Base-by-base conservation (phyloP, 1,140 invertebrate species). In the Araneus ventricosus region DNA sequence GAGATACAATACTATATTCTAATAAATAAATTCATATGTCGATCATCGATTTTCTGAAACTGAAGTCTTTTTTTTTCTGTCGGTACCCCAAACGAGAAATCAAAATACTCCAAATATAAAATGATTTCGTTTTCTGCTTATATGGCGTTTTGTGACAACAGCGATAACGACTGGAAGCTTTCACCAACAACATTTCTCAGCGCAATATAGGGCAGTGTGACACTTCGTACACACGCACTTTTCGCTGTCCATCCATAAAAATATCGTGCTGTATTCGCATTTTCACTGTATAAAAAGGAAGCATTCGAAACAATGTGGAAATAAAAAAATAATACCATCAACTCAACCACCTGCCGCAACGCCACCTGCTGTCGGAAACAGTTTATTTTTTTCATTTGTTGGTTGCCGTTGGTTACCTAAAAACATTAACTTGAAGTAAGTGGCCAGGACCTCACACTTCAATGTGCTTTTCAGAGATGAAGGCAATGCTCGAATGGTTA, bases 331-430 rank as follows among this genome's bases (percentile, higher is more conserved):
- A 88, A 88, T 27, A 88, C 2, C 57, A 88, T 63, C 59, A 24
- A 22, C 30, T 70, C 34, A 75, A 75, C 45, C 86, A 88, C 34
- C 86, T 88, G 86, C 61, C 86, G 41, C 24, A 90, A 79, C 89
- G 89, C 89, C 89, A 80, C 79, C 89, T 90, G 89, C 22, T 34
- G 30, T 84, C 57, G n/a, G 30, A 90, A 90, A 90, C 52, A 45
- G 30, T 82, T 30, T 59, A 17, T 90, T 82, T 90, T 82, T 90
- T 61, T 37, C 22, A 82, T 34, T 17, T 41, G 10, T 24, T 39
- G 89, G 89, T 90, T 90, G 89, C 89, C 89, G 52, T 90, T 90
- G 88, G 75, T 57, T 24, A 90, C 89, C 70, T 34, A 52, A 90
- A 79, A 90, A 90, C 75, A 90, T 34, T 41, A 39, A 41, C 34